Conservation (phyloP, 2,888 invertebrate species). For the Cabera pusaria region DNA sequence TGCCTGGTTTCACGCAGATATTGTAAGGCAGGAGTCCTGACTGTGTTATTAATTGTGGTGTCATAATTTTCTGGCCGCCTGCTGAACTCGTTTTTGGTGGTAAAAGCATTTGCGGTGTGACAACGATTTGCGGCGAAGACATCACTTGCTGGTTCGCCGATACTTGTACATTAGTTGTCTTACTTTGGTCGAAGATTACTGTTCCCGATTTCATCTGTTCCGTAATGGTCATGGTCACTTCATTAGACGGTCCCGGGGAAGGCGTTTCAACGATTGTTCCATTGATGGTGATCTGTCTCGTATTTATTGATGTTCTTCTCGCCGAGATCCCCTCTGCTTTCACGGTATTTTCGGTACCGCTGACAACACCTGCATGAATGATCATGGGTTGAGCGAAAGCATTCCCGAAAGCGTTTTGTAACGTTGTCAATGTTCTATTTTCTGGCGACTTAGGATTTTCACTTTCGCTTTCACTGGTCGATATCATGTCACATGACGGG, state of each 20-base stretch:
- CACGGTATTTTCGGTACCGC: conserved; percentile 67
- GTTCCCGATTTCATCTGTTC: conserved; percentile 79
- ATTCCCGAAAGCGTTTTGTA: conserved; percentile 78
- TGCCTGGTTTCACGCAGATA: conserved; percentile 76
- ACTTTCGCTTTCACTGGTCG: conserved; percentile 92
- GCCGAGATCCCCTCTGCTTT: conserved; percentile 78
- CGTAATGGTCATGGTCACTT: conserved; percentile 78
- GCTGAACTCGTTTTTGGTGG: conserved; percentile 72
- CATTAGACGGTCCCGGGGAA: conserved; percentile 76
- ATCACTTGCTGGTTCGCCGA: conserved; percentile 71
- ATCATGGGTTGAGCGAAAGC: conserved; percentile 79
- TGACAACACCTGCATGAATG: conserved; percentile 75
- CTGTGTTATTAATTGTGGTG: conserved; percentile 74
- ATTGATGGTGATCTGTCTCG: conserved; percentile 79
- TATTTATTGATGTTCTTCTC: conserved; percentile 77
- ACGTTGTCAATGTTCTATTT: conserved; percentile 74
- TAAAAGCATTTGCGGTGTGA: conserved; percentile 76
- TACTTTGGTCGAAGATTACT: conserved; percentile 75
- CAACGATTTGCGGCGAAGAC: conserved; percentile 78
- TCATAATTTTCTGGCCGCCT: conserved; percentile 66
- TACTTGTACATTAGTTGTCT: conserved; percentile 74
- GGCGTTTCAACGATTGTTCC: conserved; percentile 81
- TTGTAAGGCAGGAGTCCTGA: conserved; percentile 73
- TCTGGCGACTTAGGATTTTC: conserved; percentile 85
- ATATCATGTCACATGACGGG: conserved; percentile 89